phyloP scores from a whole-genome alignment of 1,140 invertebrate species.

The Microplitis mediator region DNA sequence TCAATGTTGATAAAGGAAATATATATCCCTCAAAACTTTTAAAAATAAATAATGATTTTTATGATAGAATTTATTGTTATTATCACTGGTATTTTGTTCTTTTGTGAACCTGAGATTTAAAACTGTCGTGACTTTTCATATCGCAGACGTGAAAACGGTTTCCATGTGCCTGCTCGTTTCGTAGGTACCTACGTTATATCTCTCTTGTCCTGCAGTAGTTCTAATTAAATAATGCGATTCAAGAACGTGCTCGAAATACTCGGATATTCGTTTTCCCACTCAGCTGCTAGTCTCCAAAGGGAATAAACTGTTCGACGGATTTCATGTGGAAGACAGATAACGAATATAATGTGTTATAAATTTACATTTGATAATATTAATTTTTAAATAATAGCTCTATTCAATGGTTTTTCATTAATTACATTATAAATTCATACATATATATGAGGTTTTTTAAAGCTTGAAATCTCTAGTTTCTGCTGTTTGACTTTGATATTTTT shows the following conservation, averaged over 20 bases:
- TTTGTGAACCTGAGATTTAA: neutral
- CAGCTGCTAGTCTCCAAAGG: neutral
- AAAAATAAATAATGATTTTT: too few species aligned
- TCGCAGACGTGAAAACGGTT: neutral
- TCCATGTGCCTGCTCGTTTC: neutral
- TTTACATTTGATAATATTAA: too few species aligned
- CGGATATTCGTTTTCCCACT: conserved; percentile 31
- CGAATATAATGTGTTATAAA: neutral
- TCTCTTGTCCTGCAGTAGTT: conserved; percentile 24
- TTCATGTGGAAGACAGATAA: neutral
- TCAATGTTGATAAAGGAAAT: too few species aligned
- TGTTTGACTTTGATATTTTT: too few species aligned
- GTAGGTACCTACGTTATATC: neutral
- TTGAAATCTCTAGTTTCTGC: too few species aligned
- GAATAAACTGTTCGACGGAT: neutral
- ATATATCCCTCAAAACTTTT: too few species aligned
- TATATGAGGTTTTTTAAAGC: too few species aligned
- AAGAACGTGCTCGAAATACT: conserved; percentile 42
- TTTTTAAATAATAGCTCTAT: too few species aligned
- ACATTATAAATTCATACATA: too few species aligned
- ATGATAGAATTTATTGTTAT: too few species aligned
- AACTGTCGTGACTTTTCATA: conserved; percentile 13
- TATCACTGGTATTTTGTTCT: conserved; percentile 5
- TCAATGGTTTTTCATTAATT: too few species aligned
- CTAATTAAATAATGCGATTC: conserved; percentile 46